Percentiles rank a stretch among this genome's conserved stretches.
phyloP scores from a whole-genome alignment of 2,888 invertebrate genomes.

The Liodrosophila aerea region DNA sequence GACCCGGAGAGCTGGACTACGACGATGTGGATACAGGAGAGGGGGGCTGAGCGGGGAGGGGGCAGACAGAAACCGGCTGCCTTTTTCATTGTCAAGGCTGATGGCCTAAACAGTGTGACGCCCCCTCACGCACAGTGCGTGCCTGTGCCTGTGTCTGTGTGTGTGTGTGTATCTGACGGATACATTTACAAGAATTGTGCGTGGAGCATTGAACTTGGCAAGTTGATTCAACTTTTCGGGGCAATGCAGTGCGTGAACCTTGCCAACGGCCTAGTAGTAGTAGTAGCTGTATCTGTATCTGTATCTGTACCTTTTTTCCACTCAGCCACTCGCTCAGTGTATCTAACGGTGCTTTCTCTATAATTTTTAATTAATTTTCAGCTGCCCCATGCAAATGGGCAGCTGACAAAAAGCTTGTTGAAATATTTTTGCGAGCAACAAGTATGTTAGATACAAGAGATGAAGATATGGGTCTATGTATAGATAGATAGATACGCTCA shows the following conservation, averaged over 20 bases:
- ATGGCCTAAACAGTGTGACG: conserved; percentile 31
- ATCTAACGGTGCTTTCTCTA: conserved; percentile 44
- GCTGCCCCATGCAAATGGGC: conserved; percentile 46
- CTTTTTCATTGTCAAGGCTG: conserved; percentile 54
- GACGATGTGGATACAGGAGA: neutral
- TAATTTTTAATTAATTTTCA: conserved; percentile 67
- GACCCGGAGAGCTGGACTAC: conserved; percentile 27
- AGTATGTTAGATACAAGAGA: conserved; percentile 53
- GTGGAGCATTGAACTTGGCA: conserved; percentile 60
- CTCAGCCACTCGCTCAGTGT: neutral
- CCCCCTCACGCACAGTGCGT: conserved; percentile 44
- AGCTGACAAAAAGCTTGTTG: conserved; percentile 54
- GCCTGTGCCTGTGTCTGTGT: conserved; percentile 17
- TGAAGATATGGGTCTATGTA: conserved; percentile 19
- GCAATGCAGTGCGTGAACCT: conserved; percentile 49
- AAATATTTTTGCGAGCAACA: conserved; percentile 41
- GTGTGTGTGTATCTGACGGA: conserved; percentile 29
- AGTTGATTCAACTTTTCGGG: conserved; percentile 67
- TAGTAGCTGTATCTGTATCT: too few relatives aligned
- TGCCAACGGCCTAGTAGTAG: conserved; percentile 27
- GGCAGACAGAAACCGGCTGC: conserved; percentile 31
- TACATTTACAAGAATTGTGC: conserved; percentile 25
- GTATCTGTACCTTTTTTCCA: too few relatives aligned
- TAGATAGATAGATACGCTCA: conserved; percentile 48
- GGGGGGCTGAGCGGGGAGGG: neutral